A percentile compares a stretch with the other conserved stretches of the same genome.
phyloP scores from a whole-genome alignment of 2,113 vertebrate genomes.

The Calidris pugnax region DNA sequence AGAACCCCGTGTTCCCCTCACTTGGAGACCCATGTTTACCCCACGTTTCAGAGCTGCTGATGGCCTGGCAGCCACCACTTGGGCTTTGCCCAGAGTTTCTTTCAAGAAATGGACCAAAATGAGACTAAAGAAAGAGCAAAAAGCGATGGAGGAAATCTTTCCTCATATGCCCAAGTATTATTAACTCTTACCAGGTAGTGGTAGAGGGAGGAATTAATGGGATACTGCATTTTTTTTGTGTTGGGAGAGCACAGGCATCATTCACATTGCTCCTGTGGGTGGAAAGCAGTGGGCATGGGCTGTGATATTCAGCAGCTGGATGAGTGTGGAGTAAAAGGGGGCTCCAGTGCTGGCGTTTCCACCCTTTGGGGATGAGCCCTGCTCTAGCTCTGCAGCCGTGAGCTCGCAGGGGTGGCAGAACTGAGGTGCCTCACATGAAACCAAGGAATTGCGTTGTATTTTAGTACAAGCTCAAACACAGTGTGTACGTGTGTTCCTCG shows the following conservation, averaged over 20 bases:
- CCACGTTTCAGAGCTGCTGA: background rate
- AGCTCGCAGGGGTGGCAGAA: background rate
- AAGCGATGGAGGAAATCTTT: background rate
- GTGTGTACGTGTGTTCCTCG: accelerated
- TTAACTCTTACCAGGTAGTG: background rate
- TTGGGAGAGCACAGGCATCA: background rate
- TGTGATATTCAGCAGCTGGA: background rate
- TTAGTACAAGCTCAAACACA: background rate
- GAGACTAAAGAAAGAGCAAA: background rate
- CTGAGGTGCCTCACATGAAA: background rate
- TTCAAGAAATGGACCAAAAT: background rate
- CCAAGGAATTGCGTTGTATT: accelerated
- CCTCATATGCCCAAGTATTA: background rate
- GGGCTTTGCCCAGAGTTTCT: background rate
- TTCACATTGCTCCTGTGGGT: background rate
- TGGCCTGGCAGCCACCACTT: background rate
- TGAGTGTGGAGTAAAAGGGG: background rate
- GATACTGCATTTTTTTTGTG: background rate
- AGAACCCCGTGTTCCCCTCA: too few relatives aligned
- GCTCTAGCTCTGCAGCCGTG: background rate
- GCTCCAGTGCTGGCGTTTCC: background rate
- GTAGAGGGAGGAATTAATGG: background rate
- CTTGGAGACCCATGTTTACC: background rate
- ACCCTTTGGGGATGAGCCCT: background rate
- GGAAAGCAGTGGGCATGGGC: background rate